Evolutionary conservation across 2,113 vertebrate genomes (phyloP).

Genomic region (Platycercus adscitus): DNA sequence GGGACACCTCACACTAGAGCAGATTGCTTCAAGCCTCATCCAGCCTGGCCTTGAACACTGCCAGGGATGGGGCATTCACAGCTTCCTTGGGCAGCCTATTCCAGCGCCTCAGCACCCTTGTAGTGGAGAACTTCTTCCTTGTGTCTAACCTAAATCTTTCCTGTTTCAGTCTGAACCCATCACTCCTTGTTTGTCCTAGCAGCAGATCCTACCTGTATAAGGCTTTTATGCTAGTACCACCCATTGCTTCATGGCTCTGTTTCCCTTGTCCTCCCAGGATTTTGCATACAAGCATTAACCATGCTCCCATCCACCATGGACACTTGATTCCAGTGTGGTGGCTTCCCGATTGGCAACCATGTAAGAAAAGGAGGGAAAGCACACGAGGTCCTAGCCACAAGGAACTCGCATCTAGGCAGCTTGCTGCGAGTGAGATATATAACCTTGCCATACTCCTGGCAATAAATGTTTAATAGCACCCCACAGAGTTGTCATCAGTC

Average conservation of each 20-base stretch:
- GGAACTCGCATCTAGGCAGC: neutral
- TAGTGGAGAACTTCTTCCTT: neutral
- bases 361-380: neutral
- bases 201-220: neutral
- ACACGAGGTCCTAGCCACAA: neutral
- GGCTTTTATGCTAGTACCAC: neutral
- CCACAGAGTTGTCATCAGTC: constrained; percentile 38
- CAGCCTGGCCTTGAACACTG: neutral
- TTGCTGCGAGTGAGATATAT: neutral
- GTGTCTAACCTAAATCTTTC: neutral
- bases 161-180: neutral
- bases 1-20: neutral
- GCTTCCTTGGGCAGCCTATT: neutral
- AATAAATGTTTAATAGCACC: constrained; percentile 63
- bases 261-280: neutral
- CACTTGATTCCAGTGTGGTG: neutral
- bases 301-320: rapidly evolving
- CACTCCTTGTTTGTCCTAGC: neutral
- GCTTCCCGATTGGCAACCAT: rapidly evolving
- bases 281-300: rapidly evolving
- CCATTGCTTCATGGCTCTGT: neutral
- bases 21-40: neutral
- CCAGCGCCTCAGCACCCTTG: neutral
- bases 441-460: constrained; percentile 5
- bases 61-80: neutral